A percentile compares a stretch with the other conserved stretches of the same genome.
These are phyloP conservation scores for Philereme transversata DNA, from an alignment of 2,888 invertebrate genomes.

Conservation along the genomic window DNA sequence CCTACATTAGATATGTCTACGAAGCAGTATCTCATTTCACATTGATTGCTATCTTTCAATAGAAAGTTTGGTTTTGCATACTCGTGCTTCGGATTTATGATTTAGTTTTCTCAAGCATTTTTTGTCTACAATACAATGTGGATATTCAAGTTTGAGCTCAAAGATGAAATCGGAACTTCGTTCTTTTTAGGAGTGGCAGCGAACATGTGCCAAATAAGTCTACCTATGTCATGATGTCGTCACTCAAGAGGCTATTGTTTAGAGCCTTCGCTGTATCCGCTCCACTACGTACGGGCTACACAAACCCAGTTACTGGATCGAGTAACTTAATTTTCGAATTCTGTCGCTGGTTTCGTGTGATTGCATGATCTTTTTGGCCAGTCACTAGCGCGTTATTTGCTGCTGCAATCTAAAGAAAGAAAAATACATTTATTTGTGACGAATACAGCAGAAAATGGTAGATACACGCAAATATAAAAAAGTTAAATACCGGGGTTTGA, in stretches of 20 bases:
- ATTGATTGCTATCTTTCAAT: background rate
- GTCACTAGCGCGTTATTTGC: too few relatives aligned
- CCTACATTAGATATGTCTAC: background rate
- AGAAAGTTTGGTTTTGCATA: constrained; percentile 29
- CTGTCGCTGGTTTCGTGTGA: too few relatives aligned
- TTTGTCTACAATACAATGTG: constrained; percentile 1
- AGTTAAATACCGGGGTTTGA: too few relatives aligned
- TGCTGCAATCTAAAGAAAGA: too few relatives aligned
- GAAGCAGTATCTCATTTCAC: background rate
- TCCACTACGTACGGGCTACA: constrained; percentile 23
- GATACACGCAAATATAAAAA: too few relatives aligned
- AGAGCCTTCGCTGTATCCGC: constrained; percentile 35
- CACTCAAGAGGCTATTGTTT: constrained; percentile 51
- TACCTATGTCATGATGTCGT: constrained; percentile 45
- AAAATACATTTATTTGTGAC: too few relatives aligned
- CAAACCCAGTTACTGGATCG: too few relatives aligned
- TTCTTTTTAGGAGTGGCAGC: constrained; percentile 5
- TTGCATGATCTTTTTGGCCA: too few relatives aligned
- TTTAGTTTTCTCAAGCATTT: constrained; percentile 23
- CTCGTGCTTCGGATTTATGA: constrained; percentile 11
- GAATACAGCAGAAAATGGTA: too few relatives aligned
- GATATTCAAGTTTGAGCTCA: constrained; percentile 1
- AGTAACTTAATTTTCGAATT: too few relatives aligned
- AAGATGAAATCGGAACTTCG: constrained; percentile 9
- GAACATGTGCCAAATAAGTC: constrained; percentile 41